A percentile compares a stretch with the other conserved stretches of the same genome.
phyloP scores from a whole-genome alignment of 2,797 vertebrate genomes.

The Protonibea diacanthus region DNA sequence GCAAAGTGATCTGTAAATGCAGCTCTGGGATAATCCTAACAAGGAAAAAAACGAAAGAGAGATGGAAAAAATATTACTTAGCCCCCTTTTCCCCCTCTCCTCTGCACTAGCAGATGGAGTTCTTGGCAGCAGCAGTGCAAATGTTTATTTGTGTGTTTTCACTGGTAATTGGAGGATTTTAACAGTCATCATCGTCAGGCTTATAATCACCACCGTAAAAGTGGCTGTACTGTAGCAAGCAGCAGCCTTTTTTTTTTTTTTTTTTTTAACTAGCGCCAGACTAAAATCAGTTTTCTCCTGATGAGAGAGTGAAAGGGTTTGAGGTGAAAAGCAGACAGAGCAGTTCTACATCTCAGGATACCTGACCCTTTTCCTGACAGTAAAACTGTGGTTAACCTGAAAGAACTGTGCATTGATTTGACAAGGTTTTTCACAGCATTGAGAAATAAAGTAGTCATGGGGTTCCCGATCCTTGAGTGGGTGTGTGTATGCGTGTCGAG shows the following conservation, averaged over 20 bases:
- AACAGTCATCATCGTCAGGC: slow-evolving; percentile 88
- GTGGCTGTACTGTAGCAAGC: slow-evolving; percentile 80
- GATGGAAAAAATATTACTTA: slow-evolving; percentile 88
- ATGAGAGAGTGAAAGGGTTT: slow-evolving; percentile 34
- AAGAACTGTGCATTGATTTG: slow-evolving; percentile 81
- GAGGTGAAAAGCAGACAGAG: slow-evolving; percentile 36
- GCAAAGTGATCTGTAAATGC: slow-evolving; percentile 89
- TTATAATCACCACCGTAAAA: slow-evolving; percentile 91
- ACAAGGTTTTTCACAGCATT: slow-evolving; percentile 79
- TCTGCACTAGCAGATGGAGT: slow-evolving; percentile 90
- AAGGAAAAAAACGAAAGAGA: slow-evolving; percentile 78
- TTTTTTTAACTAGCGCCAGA: slow-evolving; percentile 55
- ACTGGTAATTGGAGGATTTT: slow-evolving; percentile 91
- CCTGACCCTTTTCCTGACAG: slow-evolving; percentile 73
- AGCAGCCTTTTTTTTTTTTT: slow-evolving; percentile 64
- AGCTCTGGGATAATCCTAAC: slow-evolving; percentile 89
- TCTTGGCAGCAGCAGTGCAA: slow-evolving; percentile 92
- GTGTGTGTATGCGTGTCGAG: slow-evolving; percentile 65
- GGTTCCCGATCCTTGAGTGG: slow-evolving; percentile 51
- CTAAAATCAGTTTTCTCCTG: slow-evolving; percentile 53
- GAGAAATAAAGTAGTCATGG: slow-evolving; percentile 82
- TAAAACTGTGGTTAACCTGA: slow-evolving; percentile 80
- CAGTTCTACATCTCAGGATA: slow-evolving; percentile 78
- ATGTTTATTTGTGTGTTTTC: slow-evolving; percentile 95
- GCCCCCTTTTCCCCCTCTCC: slow-evolving; percentile 81